Evolutionary conservation across 2,113 vertebrate species (phyloP).

Genomic region (Vidua macroura): DNA sequence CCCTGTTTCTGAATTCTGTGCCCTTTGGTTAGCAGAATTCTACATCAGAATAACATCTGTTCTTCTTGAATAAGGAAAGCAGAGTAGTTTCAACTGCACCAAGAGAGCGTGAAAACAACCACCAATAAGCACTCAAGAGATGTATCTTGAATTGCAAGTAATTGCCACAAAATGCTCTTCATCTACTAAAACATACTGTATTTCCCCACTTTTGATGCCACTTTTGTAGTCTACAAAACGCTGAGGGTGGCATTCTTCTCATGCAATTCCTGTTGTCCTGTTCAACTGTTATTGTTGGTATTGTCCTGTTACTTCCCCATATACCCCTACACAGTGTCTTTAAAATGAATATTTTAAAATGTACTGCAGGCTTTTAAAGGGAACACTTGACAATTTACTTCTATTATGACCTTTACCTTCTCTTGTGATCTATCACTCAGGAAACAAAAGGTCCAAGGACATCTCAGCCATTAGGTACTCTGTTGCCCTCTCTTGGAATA

Average conservation of each 20-base stretch:
- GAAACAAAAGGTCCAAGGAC: constrained; percentile 20
- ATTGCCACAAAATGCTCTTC: background rate
- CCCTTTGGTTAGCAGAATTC: background rate
- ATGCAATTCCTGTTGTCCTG: background rate
- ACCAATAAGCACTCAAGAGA: background rate
- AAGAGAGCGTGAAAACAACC: background rate
- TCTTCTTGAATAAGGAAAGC: background rate
- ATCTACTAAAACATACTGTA: background rate
- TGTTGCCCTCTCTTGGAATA: background rate
- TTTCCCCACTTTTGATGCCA: constrained; percentile 16
- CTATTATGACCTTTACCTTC: constrained; percentile 27
- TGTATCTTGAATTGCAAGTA: background rate
- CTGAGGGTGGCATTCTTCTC: background rate
- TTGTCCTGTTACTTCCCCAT: background rate
- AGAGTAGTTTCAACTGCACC: background rate
- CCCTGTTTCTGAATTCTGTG: background rate
- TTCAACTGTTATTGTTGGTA: background rate
- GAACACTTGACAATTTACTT: constrained; percentile 3
- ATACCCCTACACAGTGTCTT: background rate
- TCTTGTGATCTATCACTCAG: background rate
- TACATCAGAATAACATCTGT: background rate
- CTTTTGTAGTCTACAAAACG: background rate
- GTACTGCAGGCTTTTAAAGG: background rate
- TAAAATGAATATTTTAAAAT: constrained; percentile 15
- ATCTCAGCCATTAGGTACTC: background rate